Evolutionary conservation across 2,888 invertebrate species (phyloP), one percentile per base, ranked within the genome.

Genomic region (Ferrisia virgata): DNA sequence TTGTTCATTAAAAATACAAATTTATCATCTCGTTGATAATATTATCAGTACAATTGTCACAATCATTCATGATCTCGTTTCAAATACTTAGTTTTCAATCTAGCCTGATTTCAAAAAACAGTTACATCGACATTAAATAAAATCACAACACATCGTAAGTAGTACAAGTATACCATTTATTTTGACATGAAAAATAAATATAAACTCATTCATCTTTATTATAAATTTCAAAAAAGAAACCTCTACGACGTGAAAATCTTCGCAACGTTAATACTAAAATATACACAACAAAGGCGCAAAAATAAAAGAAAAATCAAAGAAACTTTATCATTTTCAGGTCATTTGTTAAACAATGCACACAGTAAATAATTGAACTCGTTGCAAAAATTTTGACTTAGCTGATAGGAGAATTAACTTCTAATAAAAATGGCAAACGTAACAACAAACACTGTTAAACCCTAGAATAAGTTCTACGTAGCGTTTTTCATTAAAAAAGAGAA

Each of bases 111-210:
- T 3, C 5, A 47, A 47, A n/a, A n/a, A 47, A 4, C 47, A n/a
- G n/a, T n/a, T n/a, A n/a, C n/a, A 47, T n/a, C 15, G 4, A n/a
- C 18, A n/a, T 47, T 15, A 53, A 53, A 22, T 28, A 64, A 53
- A 64, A 64, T 64, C 18, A 64, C 64, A 64, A 64, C 64, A 28
- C 72, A 11, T 36, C 72, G 6, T 76, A 76, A 76, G 43, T 80
- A 80, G 33, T 80, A 80, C 80, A 80, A 80, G 80, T 80, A 80
- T 80, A 47, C 53, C 53, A 22, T 83, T 83, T 83, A 83, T 83
- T 83, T 83, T 72, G 72, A 76, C 36, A 72, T 83, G 83, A 76
- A 83, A 83, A 83, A 76, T 83, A 76, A 69, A 83, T 76, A 83
- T 43, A 83, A 39, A 76, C 18, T 76, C 64, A 28, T 64, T 64